Conservation (phyloP, 2,113 vertebrate species). For the Indri indri region DNA sequence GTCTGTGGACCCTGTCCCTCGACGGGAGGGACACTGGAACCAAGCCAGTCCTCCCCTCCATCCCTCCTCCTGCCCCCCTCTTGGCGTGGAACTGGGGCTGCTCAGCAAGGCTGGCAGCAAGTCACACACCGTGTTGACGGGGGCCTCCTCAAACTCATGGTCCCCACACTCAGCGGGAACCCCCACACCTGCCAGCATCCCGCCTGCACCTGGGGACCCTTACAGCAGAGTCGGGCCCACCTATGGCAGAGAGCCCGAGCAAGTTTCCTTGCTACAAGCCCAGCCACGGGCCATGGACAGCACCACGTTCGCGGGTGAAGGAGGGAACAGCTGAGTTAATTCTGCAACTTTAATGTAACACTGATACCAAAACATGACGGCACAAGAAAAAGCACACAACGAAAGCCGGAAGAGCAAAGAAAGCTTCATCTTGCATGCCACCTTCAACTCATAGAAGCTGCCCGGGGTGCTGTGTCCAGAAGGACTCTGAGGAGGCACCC, state of each 20-base stretch:
- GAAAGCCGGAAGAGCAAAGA: conserved; percentile 18
- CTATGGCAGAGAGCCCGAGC: background rate
- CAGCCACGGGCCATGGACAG: background rate
- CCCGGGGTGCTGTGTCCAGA: background rate
- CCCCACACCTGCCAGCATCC: background rate
- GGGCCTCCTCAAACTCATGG: background rate
- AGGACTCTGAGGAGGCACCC: background rate
- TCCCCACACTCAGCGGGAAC: background rate
- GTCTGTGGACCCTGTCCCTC: background rate
- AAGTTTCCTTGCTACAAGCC: background rate
- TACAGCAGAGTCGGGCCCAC: background rate
- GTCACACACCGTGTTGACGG: background rate
- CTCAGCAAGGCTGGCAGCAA: background rate
- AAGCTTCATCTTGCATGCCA: background rate
- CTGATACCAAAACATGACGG: conserved; percentile 35
- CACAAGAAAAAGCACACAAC: conserved; percentile 25
- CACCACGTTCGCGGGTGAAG: background rate
- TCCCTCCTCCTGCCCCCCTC: background rate
- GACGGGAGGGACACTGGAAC: background rate
- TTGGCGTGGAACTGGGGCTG: background rate
- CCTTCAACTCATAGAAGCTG: background rate
- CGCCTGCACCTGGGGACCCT: background rate
- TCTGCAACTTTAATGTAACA: conserved; percentile 64
- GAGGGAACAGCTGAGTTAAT: background rate
- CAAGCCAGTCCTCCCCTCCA: background rate